Base-by-base conservation (phyloP, 2,113 vertebrate species). In the Phasianus colchicus region DNA sequence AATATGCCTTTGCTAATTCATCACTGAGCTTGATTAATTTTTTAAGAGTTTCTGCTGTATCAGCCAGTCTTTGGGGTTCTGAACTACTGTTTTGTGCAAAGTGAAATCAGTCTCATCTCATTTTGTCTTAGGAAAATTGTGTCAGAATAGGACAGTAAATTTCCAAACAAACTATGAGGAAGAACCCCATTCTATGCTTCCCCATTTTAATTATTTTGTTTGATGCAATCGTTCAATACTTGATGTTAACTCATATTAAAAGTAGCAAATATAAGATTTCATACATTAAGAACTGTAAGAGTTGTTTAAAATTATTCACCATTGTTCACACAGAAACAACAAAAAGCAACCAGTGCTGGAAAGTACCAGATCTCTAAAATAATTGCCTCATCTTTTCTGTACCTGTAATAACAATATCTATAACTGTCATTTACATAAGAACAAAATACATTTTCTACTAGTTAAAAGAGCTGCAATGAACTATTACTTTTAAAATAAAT, bases 21-120 rank as follows among this genome's bases (percentile, higher is more conserved):
- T 96, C 94, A 94, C 52, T 9, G 11, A 71, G 38, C 43, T 80
- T 87, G 85, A 94, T 94, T 82, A 87, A 91, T 90, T 93, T 94
- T 83, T 83, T 65, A 83, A 61, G 61, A 86, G 30, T 65, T 79
- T 92, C 81, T 81, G 21, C 71, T 75, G 18, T 10, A 77, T 70
- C 36, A 90, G 70, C 30, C 43, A 64, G 27, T 77, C 0, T 0
- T 75, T 42, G 11, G 48, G 30, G 50, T 94, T 89, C 61, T 84
- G 83, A 47, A 63, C 7, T 45, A 43, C 5, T 22, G 14, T 54
- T 66, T 22, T 79, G 11, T 45, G 16, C n/a, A 64, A 85, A 71
- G 24, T 0, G 3, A 78, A 86, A 83, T 78, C 45, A 22, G 21
- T 70, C 43, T 38, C 18, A 61, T 76, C 10, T 83, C 14, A 65